Conservation (phyloP, 2,888 invertebrate species). For the Drosophila kokeensis region DNA sequence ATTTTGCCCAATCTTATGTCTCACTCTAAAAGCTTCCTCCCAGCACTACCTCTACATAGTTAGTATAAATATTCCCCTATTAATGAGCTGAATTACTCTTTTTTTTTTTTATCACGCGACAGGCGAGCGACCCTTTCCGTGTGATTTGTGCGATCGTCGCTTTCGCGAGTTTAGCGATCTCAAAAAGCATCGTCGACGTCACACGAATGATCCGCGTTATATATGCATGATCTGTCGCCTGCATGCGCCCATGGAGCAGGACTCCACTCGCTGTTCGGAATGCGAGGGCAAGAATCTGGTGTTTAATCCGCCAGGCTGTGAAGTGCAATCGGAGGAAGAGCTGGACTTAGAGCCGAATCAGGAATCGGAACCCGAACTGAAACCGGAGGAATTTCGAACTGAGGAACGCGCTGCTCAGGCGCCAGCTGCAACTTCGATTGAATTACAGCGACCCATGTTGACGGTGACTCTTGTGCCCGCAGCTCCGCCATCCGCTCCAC, state of each 20-base stretch:
- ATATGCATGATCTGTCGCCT: conserved; percentile 83
- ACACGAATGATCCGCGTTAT: conserved; percentile 77
- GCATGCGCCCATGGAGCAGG: conserved; percentile 76
- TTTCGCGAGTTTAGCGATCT: conserved; percentile 85
- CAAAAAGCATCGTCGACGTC: conserved; percentile 84
- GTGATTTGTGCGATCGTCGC: conserved; percentile 83
- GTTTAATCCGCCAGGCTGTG: conserved; percentile 37
- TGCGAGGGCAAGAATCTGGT: conserved; percentile 81
- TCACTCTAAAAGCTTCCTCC: background rate
- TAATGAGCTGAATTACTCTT: background rate
- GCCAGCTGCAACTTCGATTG: background rate
- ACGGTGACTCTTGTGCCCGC: conserved; percentile 54
- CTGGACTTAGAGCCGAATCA: conserved; percentile 1
- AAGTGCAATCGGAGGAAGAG: conserved; percentile 10
- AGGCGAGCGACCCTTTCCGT: conserved; percentile 84
- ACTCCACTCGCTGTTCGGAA: conserved; percentile 82
- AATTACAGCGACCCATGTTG: conserved; percentile 34
- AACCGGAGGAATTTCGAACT: conserved; percentile 7
- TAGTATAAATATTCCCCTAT: background rate
- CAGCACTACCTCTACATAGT: background rate
- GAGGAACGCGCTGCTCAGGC: conserved; percentile 4
- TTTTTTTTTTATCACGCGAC: background rate
- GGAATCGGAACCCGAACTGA: conserved; percentile 17
- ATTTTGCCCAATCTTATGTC: background rate
- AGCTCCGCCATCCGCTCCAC: conserved; percentile 14